phyloP scores from a whole-genome alignment of 2,113 vertebrate genomes.

The Sclerurus mexicanus region DNA sequence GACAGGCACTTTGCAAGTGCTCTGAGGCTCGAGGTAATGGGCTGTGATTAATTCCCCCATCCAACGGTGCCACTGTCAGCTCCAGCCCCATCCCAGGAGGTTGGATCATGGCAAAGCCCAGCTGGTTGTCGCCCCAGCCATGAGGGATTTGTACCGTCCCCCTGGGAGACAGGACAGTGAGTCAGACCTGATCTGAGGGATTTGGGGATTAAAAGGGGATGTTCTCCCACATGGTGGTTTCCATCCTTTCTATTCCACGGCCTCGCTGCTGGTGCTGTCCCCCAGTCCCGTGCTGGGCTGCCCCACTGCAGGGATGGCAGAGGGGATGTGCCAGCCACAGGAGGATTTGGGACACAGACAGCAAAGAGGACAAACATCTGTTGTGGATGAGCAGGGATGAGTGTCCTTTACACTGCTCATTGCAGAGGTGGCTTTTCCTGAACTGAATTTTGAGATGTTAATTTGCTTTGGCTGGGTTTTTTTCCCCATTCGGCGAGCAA shows the following conservation, averaged over 20 bases:
- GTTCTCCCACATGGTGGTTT: not conserved
- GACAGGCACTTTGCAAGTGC: not conserved
- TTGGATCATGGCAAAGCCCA: not conserved
- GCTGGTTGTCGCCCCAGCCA: not conserved
- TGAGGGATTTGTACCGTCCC: not conserved
- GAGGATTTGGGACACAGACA: not conserved
- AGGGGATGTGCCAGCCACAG: not conserved
- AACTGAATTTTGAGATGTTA: not conserved
- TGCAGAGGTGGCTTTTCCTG: not conserved
- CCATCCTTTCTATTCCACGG: not conserved
- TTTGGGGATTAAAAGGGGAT: not conserved
- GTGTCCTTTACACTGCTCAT: not conserved
- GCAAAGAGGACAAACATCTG: not conserved
- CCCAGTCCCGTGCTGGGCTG: not conserved
- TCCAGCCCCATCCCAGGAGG: not conserved
- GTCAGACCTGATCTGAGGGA: not conserved
- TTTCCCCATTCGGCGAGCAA: not conserved
- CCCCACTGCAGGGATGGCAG: not conserved
- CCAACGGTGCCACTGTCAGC: not conserved
- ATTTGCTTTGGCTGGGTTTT: not conserved
- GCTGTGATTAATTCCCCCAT: not conserved
- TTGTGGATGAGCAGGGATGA: not conserved
- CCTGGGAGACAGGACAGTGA: not conserved
- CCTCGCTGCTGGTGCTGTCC: not conserved
- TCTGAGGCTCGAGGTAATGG: not conserved